Evolutionary conservation across 2,797 vertebrate species (phyloP).

Genomic region (Paramormyrops hopkinsi): DNA sequence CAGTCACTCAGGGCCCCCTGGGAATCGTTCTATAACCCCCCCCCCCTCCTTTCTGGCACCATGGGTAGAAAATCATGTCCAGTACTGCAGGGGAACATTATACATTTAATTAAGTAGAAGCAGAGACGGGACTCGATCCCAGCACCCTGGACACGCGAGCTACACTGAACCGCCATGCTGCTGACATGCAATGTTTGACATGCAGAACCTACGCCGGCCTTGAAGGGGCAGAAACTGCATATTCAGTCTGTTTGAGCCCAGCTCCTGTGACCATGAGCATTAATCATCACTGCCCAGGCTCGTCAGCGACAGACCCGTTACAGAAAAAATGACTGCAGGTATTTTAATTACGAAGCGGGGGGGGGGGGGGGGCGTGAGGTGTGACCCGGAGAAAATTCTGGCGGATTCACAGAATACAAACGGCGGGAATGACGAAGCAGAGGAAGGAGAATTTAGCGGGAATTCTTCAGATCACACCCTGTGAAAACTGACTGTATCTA

Average conservation of each 20-base stretch:
- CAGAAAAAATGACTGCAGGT: background rate
- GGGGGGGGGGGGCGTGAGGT: background rate
- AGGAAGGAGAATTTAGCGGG: background rate
- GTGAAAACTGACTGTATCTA: background rate
- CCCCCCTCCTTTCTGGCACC: too few relatives aligned
- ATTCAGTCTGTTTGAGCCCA: background rate
- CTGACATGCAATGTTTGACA: background rate
- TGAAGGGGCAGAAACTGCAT: background rate
- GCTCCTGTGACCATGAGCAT: background rate
- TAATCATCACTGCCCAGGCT: background rate
- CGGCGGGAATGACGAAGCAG: background rate
- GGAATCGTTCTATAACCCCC: background rate
- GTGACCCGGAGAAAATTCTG: background rate
- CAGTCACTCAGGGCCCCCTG: too few relatives aligned
- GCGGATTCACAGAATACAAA: background rate
- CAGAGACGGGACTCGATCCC: background rate
- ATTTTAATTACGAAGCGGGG: background rate
- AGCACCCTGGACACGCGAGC: background rate
- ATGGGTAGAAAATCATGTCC: background rate
- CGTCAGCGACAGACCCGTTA: too few relatives aligned
- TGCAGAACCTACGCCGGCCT: background rate
- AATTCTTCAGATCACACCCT: slow-evolving; percentile 8
- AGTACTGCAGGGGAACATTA: background rate
- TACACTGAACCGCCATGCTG: background rate
- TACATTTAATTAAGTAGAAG: background rate